These are phyloP conservation scores for Halictus ligatus DNA, from an alignment of 2,888 invertebrate genomes.

Conservation along the genomic window DNA sequence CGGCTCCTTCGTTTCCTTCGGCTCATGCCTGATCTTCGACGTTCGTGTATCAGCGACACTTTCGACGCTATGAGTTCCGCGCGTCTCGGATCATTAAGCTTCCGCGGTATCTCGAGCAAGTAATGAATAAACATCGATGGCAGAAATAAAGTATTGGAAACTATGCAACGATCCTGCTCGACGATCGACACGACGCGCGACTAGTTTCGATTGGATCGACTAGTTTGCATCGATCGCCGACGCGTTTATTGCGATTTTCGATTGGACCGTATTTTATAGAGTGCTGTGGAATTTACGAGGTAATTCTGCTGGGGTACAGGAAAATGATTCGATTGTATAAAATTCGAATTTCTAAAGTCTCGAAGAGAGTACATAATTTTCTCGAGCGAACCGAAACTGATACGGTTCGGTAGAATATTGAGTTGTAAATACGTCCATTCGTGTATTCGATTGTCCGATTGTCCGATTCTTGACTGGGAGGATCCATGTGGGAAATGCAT, in stretches of 20 bases:
- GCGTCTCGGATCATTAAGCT: constrained; percentile 32
- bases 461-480: not conserved
- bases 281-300: not conserved
- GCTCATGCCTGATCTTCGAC: no score
- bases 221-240: not conserved
- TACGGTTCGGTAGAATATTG: not conserved
- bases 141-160: not conserved
- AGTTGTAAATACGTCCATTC: not conserved
- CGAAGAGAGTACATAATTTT: not conserved
- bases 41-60: not conserved
- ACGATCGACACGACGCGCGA: not conserved
- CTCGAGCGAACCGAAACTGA: no score
- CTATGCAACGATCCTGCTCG: constrained; percentile 4
- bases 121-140: constrained; percentile 31
- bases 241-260: not conserved
- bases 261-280: not conserved
- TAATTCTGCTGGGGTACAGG: not conserved
- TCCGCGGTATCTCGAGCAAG: constrained; percentile 12
- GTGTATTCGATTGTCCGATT: not conserved
- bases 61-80: not conserved
- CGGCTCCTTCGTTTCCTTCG: not conserved
- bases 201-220: not conserved
- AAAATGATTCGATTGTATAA: not conserved
- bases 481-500: not conserved
- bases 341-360: not conserved